Evolutionary conservation across 2,888 invertebrate species (phyloP), one percentile per base, ranked within the genome.

Genomic region (Eulithis prunata): DNA sequence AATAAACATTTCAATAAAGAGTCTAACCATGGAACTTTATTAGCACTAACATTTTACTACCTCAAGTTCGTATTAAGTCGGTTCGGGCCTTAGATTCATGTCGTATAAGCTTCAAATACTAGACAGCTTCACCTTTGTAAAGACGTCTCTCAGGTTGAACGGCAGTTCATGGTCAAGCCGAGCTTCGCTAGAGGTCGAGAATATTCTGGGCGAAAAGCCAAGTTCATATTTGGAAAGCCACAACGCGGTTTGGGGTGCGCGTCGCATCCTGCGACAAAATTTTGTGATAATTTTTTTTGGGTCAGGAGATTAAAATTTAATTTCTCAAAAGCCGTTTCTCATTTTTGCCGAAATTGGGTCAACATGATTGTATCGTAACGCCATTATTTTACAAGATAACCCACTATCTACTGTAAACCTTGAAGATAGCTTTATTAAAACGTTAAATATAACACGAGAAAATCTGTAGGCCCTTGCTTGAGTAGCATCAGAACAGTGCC

Each of bases 111-210:
- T 63, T 61, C 51, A 52, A 59, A 51, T 13, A 61, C 63, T 70
- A 68, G 68, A 66, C 64, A 60, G 51, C 55, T 71, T 70, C 68
- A 67, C 69, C 67, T 72, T 67, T 64, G 46, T 47, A 64, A 71
- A 74, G 68, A 69, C 53, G 53, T 68, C 64, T 70, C 64, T 49
- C 57, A 68, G 70, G 74, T 74, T 72, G 69, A 72, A 69, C 66
- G 70, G 69, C 74, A 72, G 74, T 74, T 74, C 72, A 72, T 68
- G 74, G 74, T 72, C 74, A 68, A 71, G 52, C 61, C 62, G 45
- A 65, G 68, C 59, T 68, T 64, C 57, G 68, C 64, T 69, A 71
- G 71, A 70, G 71, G 72, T 72, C 71, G 70, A 65, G 59, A 53
- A 56, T 52, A 62, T 67, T 67, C 64, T 71, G 66, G 66, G 73